phyloP scores from a whole-genome alignment of 2,888 invertebrate genomes.

The Bimastos eiseni region DNA sequence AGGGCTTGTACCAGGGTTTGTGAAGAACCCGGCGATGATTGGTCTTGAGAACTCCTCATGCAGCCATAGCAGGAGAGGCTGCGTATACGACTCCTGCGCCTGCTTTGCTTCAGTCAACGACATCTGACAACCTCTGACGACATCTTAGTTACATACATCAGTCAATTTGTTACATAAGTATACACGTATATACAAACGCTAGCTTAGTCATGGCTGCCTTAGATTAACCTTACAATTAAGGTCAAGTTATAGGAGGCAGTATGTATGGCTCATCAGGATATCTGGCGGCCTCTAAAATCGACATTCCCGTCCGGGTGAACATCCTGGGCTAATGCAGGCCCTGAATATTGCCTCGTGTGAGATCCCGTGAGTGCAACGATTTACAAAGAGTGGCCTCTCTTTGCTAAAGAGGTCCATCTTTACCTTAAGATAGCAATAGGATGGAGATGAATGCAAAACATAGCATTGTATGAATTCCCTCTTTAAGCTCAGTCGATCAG shows the following conservation, averaged over 20 bases:
- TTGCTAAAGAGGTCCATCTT: neutral
- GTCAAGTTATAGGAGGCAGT: too few relatives aligned
- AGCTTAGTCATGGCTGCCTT: too few relatives aligned
- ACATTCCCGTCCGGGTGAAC: too few relatives aligned
- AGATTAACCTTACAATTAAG: too few relatives aligned
- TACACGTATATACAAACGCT: too few relatives aligned
- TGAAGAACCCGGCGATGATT: neutral
- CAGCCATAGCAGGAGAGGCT: neutral
- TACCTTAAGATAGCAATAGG: neutral
- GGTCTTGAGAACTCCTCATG: neutral
- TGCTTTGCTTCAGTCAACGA: neutral
- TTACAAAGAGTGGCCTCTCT: neutral
- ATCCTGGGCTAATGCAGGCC: too few relatives aligned
- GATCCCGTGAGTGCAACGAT: neutral
- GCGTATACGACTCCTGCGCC: neutral
- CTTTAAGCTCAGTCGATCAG: neutral
- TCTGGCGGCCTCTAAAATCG: too few relatives aligned
- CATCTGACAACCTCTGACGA: neutral
- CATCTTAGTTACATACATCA: neutral
- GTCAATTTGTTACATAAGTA: too few relatives aligned
- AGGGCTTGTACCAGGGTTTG: neutral
- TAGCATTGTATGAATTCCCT: neutral
- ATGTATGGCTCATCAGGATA: too few relatives aligned
- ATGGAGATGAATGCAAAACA: neutral
- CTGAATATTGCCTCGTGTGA: too few relatives aligned